These are phyloP conservation scores for Cynoglossus semilaevis DNA, from an alignment of 2,113 vertebrate species.

Conservation along the genomic window DNA sequence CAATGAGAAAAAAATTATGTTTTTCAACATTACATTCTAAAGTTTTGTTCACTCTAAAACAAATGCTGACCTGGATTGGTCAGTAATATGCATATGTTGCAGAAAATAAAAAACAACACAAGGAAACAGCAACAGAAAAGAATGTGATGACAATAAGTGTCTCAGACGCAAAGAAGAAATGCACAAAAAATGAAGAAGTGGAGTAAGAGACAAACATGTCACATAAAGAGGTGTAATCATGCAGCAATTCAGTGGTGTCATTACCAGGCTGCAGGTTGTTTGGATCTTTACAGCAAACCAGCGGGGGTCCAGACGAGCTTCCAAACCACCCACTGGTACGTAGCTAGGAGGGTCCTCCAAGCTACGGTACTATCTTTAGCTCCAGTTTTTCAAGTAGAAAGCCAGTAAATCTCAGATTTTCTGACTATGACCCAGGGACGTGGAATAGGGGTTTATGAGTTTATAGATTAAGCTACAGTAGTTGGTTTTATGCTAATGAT, in stretches of 20 bases:
- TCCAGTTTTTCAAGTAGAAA: slow-evolving; percentile 52
- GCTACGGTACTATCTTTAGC: slow-evolving; percentile 61
- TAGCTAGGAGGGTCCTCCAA: slow-evolving; percentile 54
- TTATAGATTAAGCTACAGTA: slow-evolving; percentile 42
- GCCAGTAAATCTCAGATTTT: slow-evolving; percentile 57
- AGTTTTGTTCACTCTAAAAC: too few relatives aligned
- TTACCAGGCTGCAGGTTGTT: slow-evolving; percentile 72
- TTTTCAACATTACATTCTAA: too few relatives aligned
- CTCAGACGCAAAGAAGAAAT: slow-evolving; percentile 38
- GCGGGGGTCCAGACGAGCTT: slow-evolving; percentile 66
- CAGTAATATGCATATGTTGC: slow-evolving; percentile 1
- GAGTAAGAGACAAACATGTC: slow-evolving; percentile 53
- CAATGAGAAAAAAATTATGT: too few relatives aligned
- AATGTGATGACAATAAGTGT: slow-evolving; percentile 27
- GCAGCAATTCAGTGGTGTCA: slow-evolving; percentile 70
- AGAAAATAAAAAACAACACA: slow-evolving; percentile 18
- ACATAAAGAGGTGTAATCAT: slow-evolving; percentile 73
- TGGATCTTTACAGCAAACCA: slow-evolving; percentile 67
- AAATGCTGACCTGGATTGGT: slow-evolving; percentile 8
- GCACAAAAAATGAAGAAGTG: slow-evolving; percentile 53
- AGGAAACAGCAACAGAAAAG: slow-evolving; percentile 23
- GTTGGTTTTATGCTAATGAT: slow-evolving; percentile 24
- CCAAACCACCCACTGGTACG: slow-evolving; percentile 65
- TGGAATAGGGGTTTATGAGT: slow-evolving; percentile 49
- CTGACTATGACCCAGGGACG: slow-evolving; percentile 39